Conservation (phyloP, 2,888 invertebrate species). For the Tenodera sinensis region DNA sequence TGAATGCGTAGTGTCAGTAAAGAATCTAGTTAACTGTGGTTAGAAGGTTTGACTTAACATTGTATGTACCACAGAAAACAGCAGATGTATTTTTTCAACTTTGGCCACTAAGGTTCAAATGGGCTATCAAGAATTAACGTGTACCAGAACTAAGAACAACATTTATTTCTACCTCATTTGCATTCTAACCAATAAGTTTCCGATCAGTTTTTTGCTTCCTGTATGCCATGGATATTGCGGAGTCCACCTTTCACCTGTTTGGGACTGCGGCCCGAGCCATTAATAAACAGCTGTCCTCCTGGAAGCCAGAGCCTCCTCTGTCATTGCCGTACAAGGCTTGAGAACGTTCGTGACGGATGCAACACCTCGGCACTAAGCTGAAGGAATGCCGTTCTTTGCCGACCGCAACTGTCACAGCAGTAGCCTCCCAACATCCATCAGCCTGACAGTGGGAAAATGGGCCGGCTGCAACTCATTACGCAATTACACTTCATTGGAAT, state of each 20-base stretch:
- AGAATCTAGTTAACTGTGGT: too few species aligned
- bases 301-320: background rate
- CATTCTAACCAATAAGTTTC: background rate
- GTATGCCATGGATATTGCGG: background rate
- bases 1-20: too few species aligned
- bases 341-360: background rate
- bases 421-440: background rate
- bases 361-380: background rate
- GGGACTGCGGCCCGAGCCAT: background rate
- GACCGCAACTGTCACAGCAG: background rate
- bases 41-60: too few species aligned
- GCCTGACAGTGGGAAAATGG: background rate
- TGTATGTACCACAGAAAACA: too few species aligned
- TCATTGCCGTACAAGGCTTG: background rate
- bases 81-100: too few species aligned
- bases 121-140: too few species aligned
- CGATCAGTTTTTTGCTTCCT: background rate
- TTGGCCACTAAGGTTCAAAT: too few species aligned
- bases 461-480: background rate
- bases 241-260: background rate
- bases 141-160: too few species aligned
- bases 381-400: background rate
- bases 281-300: background rate
- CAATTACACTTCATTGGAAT: background rate
- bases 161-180: too few species aligned